Base-by-base conservation (phyloP, 2,888 invertebrate species). In the Stenoptilia bipunctidactyla region DNA sequence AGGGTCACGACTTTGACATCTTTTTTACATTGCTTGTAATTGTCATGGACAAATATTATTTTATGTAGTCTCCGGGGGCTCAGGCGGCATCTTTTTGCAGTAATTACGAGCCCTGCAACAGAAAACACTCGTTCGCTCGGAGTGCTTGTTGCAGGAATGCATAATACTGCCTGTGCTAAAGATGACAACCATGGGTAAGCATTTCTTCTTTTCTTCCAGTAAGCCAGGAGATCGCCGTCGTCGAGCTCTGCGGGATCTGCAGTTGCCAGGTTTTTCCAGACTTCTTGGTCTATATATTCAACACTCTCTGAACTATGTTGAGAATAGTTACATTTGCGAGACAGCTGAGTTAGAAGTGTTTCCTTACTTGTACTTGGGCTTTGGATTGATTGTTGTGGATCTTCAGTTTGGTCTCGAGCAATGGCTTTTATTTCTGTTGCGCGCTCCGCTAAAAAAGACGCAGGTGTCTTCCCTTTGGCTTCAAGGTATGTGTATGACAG, bases 191-290 rank as follows among this genome's bases (percentile, higher is more conserved):
- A 35, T 35, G 35, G 35, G 15, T 35, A 15, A 35, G 35, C 13
- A 9, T 13, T 35, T 35, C 15, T 35, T 15, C 15, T 35, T n/a
- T 35, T 12, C 10, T 34, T 34, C 34, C 34, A 34, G 34, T 34
- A 34, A 34, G 34, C 34, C 15, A 2, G 35, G 35, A 35, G 35
- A 35, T 35, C 35, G 13, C 12, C 35, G 13, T 35, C 35, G 10
- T 15, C 35, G 13, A 35, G 35, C 15, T 35, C 13, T 35, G 35
- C 15, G 35, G 13, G 35, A 13, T 13, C 35, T 35, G 35, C 35
- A 35, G 35, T 35, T 13, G 35, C 35, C 13, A 35, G 10, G 13
- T 35, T 13, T 35, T 35, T 35, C 35, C 35, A 35, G 35, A 35
- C 34, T 34, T 34, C 34, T 13, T 34, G 34, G 13, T 34, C 34